phyloP scores from a whole-genome alignment of 2,113 vertebrate species.

The Tor tambroides region DNA sequence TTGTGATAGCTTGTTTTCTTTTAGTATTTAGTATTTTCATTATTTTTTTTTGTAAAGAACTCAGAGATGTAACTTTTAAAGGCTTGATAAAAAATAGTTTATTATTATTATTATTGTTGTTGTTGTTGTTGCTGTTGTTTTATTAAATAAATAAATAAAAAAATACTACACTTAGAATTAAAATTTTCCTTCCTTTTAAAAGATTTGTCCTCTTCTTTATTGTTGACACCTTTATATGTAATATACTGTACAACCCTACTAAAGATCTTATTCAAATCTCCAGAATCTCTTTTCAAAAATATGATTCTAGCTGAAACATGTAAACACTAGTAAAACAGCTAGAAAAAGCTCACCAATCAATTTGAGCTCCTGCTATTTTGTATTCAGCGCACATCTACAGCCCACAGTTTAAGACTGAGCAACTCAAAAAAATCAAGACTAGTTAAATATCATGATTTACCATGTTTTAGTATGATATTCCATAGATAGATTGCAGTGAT shows the following conservation, averaged over 20 bases:
- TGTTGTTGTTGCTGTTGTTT: too few species aligned
- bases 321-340: not conserved
- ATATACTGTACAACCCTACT: too few species aligned
- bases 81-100: too few species aligned
- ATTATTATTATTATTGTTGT: too few species aligned
- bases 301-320: not conserved
- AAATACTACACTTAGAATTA: not conserved
- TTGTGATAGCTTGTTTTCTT: too few species aligned
- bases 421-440: not conserved
- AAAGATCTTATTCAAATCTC: not conserved
- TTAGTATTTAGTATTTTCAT: too few species aligned
- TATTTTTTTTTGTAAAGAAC: too few species aligned
- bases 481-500: not conserved
- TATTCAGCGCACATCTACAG: not conserved
- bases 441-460: not conserved
- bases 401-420: too few species aligned
- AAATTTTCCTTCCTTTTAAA: not conserved
- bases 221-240: not conserved
- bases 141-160: not conserved
- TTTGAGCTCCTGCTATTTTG: not conserved
- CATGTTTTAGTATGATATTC: not conserved
- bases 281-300: not conserved
- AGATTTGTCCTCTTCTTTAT: not conserved
- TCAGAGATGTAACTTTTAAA: too few species aligned
- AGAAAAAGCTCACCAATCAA: not conserved